These are phyloP conservation scores for Babylonia areolata DNA, from an alignment of 1,140 invertebrate species.

Conservation along the genomic window DNA sequence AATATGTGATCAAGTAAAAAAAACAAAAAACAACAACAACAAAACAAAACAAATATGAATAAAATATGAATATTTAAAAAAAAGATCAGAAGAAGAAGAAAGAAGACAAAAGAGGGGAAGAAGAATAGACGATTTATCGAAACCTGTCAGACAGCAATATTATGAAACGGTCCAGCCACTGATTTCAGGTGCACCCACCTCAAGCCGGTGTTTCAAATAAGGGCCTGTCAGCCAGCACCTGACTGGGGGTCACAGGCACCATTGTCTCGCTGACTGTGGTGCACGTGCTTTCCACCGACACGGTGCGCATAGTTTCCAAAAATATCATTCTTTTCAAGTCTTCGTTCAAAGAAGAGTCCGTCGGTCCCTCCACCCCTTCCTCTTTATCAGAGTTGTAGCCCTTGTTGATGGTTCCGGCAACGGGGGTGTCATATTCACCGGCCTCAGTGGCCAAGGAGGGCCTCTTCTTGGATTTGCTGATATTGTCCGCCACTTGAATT, in stretches of 20 bases:
- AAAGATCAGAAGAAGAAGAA: too few relatives aligned
- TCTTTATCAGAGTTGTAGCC: neutral
- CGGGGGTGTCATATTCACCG: neutral
- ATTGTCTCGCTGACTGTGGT: neutral
- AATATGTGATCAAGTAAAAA: too few relatives aligned
- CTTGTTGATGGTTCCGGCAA: neutral
- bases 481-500: neutral
- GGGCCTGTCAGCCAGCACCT: neutral
- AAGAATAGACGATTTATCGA: too few relatives aligned
- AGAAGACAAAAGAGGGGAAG: too few relatives aligned
- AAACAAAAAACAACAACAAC: too few relatives aligned
- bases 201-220: neutral
- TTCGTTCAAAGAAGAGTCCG: neutral
- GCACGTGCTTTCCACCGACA: conserved; percentile 23
- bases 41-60: too few relatives aligned
- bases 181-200: too few relatives aligned
- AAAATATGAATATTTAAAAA: too few relatives aligned
- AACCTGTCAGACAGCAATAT: too few relatives aligned
- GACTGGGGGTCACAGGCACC: neutral
- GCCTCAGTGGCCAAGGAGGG: neutral
- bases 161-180: too few relatives aligned
- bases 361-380: neutral
- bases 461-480: neutral
- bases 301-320: conserved; percentile 24
- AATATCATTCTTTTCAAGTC: neutral